Evolutionary conservation across 37 sponge, comb jelly and placozoan species (phyloP).

Genomic region (Ianthella basta): DNA sequence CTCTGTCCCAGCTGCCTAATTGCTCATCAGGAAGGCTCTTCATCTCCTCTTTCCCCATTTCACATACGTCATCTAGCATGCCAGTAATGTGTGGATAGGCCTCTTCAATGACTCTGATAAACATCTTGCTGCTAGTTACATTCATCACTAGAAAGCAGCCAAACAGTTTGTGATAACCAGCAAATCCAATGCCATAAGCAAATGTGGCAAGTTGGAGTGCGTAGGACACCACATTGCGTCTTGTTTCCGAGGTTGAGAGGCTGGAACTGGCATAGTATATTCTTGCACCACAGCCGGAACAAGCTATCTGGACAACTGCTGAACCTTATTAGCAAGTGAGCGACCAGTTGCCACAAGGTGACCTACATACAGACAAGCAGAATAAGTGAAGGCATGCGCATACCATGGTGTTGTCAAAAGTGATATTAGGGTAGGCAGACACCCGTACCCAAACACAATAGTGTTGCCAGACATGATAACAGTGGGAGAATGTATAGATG

Average conservation of each 20-base stretch:
- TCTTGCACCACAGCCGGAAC: too few species aligned
- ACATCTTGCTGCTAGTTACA: not conserved
- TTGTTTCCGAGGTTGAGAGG: not conserved
- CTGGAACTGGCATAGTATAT: not conserved
- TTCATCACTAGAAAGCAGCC: not conserved
- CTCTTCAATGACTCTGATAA: constrained; percentile 1
- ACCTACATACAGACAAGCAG: too few species aligned
- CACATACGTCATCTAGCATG: not conserved
- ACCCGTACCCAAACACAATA: too few species aligned
- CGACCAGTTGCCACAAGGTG: too few species aligned
- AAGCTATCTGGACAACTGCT: too few species aligned
- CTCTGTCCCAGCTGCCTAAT: constrained; percentile 14
- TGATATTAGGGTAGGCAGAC: too few species aligned
- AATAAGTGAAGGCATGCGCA: too few species aligned
- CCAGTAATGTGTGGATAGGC: not conserved
- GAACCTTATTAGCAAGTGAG: too few species aligned
- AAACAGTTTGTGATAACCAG: constrained; percentile 20
- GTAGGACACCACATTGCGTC: constrained; percentile 18
- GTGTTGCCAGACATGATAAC: too few species aligned
- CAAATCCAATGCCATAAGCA: constrained; percentile 19
- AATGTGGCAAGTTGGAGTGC: not conserved
- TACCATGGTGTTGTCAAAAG: too few species aligned
- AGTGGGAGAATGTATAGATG: too few species aligned
- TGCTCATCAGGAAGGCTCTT: not conserved
- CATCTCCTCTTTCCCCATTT: too few species aligned